Evolutionary conservation across 2,888 invertebrate species (phyloP), one percentile per base, ranked within the genome.

Genomic region (Lacanobia oleracea): DNA sequence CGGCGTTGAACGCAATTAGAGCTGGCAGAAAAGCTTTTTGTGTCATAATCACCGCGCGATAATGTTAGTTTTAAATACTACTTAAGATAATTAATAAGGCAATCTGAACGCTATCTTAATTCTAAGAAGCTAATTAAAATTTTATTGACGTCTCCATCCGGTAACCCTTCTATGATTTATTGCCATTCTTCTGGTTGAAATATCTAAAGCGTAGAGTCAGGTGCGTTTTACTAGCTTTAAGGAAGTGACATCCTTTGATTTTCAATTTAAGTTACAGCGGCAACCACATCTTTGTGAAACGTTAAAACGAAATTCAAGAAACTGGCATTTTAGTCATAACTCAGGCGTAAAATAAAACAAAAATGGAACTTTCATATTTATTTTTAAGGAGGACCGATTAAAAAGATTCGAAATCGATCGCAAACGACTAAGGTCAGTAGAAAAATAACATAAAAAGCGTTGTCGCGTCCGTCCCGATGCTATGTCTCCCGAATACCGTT

Each of bases 1-100:
- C 92, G 93, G 95, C 94, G 94, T 94, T 94, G 95, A 93, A 91
- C 93, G 95, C 92, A 96, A 95, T 96, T 95, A 95, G 94, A 94
- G 92, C 92, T 91, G 90, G 91, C 92, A 90, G 91, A 92, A 90
- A 90, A 85, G 81, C 84, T 95, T 95, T 95, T 95, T 95, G 91
- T 95, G 90, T 91, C 88, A 91, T 91, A 93, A 94, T 93, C 92
- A 89, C 88, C 83, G 86, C 87, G 73, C 87, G 91, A 92, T 91
- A 91, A 91, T 89, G 88, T 91, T 88, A 87, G 86, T 91, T 90
- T 91, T 87, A 90, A 91, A 91, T 88, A 87, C 86, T 88, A 84
- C 80, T 88, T 84, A 87, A 90, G 89, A 87, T 85, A 91, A 91
- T 92, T 91, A 92, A 91, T 90, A 89, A 89, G 87, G 84, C 86